phyloP scores from a whole-genome alignment of 2,888 invertebrate species.

The Amiota mariae region DNA sequence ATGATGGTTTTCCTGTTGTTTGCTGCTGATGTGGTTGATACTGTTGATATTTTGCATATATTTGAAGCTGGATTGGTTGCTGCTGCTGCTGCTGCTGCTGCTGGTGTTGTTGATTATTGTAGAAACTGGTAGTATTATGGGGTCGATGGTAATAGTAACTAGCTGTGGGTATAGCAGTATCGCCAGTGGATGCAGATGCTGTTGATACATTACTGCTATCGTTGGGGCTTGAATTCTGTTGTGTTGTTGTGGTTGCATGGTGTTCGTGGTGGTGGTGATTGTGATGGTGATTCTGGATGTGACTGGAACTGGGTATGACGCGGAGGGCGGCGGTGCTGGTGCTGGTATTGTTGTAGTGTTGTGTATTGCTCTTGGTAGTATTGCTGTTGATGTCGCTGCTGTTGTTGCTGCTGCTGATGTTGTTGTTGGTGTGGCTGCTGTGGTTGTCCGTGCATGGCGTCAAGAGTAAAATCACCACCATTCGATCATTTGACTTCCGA shows the following conservation, averaged over 20 bases:
- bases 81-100: conserved; percentile 19
- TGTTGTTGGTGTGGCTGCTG: conserved; percentile 57
- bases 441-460: conserved; percentile 70
- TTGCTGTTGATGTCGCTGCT: conserved; percentile 4
- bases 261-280: not conserved
- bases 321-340: not conserved
- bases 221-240: conserved; percentile 59
- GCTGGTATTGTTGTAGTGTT: not conserved
- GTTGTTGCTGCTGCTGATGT: conserved; percentile 35
- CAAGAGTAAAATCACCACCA: conserved; percentile 75
- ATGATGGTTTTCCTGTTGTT: conserved; percentile 36
- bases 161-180: conserved; percentile 67
- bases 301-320: not conserved
- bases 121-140: conserved; percentile 7
- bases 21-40: conserved; percentile 39
- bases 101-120: conserved; percentile 26
- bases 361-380: conserved; percentile 29
- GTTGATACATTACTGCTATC: conserved; percentile 60
- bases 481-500: conserved; percentile 72
- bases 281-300: not conserved
- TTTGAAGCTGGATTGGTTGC: conserved; percentile 20
- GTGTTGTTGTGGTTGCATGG: conserved; percentile 48
- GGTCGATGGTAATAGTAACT: not conserved
- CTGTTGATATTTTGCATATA: conserved; percentile 19
- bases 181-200: conserved; percentile 69